Conservation (phyloP, 2,888 invertebrate genomes). For the Cephus pygmeus region DNA sequence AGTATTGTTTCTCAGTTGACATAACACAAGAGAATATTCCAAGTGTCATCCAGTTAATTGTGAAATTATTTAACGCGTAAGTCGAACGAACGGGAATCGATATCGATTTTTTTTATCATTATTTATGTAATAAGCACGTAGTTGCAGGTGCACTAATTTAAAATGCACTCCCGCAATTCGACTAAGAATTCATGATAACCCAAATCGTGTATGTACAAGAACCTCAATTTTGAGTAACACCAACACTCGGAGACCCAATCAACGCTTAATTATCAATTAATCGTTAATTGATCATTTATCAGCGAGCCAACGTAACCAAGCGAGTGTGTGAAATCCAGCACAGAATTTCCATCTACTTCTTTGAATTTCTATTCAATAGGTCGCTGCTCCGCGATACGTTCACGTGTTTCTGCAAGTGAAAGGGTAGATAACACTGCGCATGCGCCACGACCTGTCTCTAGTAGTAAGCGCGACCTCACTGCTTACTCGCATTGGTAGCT, state of each 20-base stretch:
- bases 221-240: not conserved
- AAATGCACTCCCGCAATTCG: not conserved
- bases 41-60: too few species aligned
- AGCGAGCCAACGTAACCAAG: not conserved
- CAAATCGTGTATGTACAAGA: not conserved
- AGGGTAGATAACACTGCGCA: not conserved
- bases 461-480: not conserved
- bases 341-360: not conserved
- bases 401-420: not conserved
- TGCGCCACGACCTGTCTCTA: not conserved
- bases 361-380: not conserved
- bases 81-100: too few species aligned
- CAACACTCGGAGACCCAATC: not conserved
- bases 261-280: not conserved
- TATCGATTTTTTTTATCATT: too few species aligned
- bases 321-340: not conserved
- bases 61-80: too few species aligned
- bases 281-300: not conserved
- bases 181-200: not conserved
- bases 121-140: too few species aligned
- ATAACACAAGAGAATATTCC: too few species aligned
- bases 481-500: not conserved
- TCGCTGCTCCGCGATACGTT: not conserved
- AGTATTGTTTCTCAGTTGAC: too few species aligned
- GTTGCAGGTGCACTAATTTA: not conserved